Evolutionary conservation across 2,888 invertebrate genomes (phyloP).

Genomic region (Caenorhabditis sulstoni): DNA sequence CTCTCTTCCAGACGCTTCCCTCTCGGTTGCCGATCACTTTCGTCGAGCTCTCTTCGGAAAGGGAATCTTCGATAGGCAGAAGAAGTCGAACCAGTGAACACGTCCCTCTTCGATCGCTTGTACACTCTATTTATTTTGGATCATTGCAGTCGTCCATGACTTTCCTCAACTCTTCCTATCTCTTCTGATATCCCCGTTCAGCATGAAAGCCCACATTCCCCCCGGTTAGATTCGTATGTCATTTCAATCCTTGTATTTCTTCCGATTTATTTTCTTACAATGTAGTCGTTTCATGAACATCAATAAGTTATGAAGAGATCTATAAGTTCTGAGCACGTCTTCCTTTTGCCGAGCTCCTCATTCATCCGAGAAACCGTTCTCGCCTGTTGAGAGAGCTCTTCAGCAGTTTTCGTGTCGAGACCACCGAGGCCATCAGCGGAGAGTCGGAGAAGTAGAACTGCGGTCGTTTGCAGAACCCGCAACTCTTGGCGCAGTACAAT

Average conservation of each 20-base stretch:
- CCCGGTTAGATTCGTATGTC: slow-evolving; percentile 16
- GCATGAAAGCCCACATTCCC: slow-evolving; percentile 5
- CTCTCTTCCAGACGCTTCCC: slow-evolving; percentile 43
- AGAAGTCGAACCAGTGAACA: slow-evolving; percentile 31
- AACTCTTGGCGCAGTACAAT: slow-evolving; percentile 72
- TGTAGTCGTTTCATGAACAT: background rate
- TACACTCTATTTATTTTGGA: slow-evolving; percentile 5
- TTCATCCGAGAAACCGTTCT: slow-evolving; percentile 41
- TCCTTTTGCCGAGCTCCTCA: background rate
- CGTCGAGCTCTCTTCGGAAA: slow-evolving; percentile 61
- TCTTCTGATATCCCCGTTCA: background rate
- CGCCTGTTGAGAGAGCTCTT: slow-evolving; percentile 40
- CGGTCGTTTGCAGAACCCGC: slow-evolving; percentile 72
- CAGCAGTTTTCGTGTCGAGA: slow-evolving; percentile 47
- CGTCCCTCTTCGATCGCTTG: slow-evolving; percentile 30
- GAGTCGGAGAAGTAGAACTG: slow-evolving; percentile 65
- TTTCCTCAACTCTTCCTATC: slow-evolving; percentile 5
- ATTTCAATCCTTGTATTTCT: slow-evolving; percentile 10
- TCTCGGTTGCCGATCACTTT: slow-evolving; percentile 66
- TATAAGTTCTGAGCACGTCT: slow-evolving; percentile 24
- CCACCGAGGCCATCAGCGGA: slow-evolving; percentile 44
- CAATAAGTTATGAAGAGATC: slow-evolving; percentile 45
- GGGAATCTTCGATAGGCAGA: slow-evolving; percentile 45
- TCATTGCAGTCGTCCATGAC: slow-evolving; percentile 3
- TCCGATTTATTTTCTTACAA: slow-evolving; percentile 10